Base-by-base conservation (phyloP, 1,140 invertebrate genomes). In the Cherax quadricarinatus region DNA sequence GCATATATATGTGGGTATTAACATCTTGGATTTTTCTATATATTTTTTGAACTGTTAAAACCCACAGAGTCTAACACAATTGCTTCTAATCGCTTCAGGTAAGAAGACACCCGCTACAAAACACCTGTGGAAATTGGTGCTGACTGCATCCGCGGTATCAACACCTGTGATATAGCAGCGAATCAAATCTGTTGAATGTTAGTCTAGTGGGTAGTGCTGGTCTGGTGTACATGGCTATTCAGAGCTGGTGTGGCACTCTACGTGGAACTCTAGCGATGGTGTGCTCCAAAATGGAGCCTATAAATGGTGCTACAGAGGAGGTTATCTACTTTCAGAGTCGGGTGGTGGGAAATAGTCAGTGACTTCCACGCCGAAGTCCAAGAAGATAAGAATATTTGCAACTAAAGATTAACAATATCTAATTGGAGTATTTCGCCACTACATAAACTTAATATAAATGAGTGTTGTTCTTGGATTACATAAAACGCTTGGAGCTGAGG, bases 121-220 rank as follows among this genome's bases (percentile, higher is more conserved):
- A 70, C 66, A 18, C 18, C 24, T 86, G 84, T 51, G 49, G 73
- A 87, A 51, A 78, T 53, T n/a, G 41, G 86, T 79, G 51, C 73
- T 75, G 57, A n/a, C 51, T 30, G 86, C 16, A 16, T 9, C 41
- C 21, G 21, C 30, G 30, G 73, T 60, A 87, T 75, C 86, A 75
- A 87, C 70, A 79, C 86, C n/a, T 87, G 70, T 87, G 75, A 79
- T 87, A 87, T 79, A 78, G 21, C 78, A 87, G 86, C 70, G 75
- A 87, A 87, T 87, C 48, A 78, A 79, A 87, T 87, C 70, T 75
- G 86, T 79, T 78, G 75, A 87, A 87, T 60, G 70, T 62, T 87
- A 78, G 86, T 78, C 70, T 78, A 51, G 86, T 60, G 75, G 70
- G 30, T 49, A 86, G 84, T 86, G 84, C 4, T 48, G 60, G 66